Conservation (phyloP, 2,888 invertebrate species). For the Archaeoteleia sp. region DNA sequence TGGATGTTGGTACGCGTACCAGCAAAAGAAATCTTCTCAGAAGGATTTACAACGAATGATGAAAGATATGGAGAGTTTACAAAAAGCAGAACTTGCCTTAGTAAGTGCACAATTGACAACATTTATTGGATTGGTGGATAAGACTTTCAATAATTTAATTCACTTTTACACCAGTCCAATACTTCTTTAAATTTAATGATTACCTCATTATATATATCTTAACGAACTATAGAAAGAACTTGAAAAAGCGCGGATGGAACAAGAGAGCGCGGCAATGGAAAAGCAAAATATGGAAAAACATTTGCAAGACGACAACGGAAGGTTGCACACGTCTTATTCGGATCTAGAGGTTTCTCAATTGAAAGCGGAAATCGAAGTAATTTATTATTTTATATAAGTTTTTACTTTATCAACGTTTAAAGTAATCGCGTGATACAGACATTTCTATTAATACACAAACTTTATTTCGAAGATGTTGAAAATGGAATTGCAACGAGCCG, state of each 20-base stretch:
- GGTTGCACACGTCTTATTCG: slow-evolving; percentile 84
- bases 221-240: slow-evolving; percentile 77
- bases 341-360: slow-evolving; percentile 88
- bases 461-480: slow-evolving; percentile 80
- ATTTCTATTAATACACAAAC: slow-evolving; percentile 3
- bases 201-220: not conserved
- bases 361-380: slow-evolving; percentile 90
- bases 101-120: slow-evolving; percentile 23
- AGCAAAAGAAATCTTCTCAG: slow-evolving; percentile 91
- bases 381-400: no score
- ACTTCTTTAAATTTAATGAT: no score
- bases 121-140: slow-evolving; percentile 1
- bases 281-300: slow-evolving; percentile 89
- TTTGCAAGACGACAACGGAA: slow-evolving; percentile 83
- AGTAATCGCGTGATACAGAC: not conserved
- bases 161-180: no score
- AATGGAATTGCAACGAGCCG: slow-evolving; percentile 88
- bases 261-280: slow-evolving; percentile 88
- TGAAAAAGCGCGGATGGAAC: slow-evolving; percentile 88
- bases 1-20: slow-evolving; percentile 93
- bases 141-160: no score
- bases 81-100: slow-evolving; percentile 88
- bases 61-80: slow-evolving; percentile 93
- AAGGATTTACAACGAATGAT: slow-evolving; percentile 93
- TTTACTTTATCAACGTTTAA: slow-evolving; percentile 2